Evolutionary conservation across 2,888 invertebrate species (phyloP), one percentile per base, ranked within the genome.

Genomic region (Drosophila formosana): DNA sequence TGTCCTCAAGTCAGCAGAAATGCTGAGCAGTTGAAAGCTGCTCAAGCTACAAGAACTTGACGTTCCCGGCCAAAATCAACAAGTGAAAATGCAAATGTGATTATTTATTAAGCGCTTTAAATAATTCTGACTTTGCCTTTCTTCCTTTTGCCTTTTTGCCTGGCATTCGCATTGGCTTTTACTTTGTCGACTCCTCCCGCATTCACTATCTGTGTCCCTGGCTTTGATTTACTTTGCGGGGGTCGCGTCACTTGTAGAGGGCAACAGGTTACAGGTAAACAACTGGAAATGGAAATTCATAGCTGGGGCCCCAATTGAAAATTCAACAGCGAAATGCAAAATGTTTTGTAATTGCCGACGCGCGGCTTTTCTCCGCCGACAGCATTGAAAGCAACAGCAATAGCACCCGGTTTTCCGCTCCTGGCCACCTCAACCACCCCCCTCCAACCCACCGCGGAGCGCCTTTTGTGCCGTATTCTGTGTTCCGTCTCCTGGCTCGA

Each of bases 11-110:
- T 76, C 80, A 76, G 80, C 78, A 75, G 45, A 71, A 65, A 66
- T 30, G 57, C 65, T 41, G 37, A 62, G 50, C 34, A 52, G 37
- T 39, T 28, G 37, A 41, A 63, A 28, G 28, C 28, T 5, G 28
- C 28, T 28, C 28, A 28, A 5, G 28, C 28, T 5, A 5, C 5
- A 28, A 28, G 3, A 28, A 28, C 53, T 63, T 47, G 34, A 47
- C 46, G 18, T 9, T 34, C 45, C 26, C 30, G 39, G 46, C 34
- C 57, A 80, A 72, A 86, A 88, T 89, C 88, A 88, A 88, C 90
- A 89, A 89, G 90, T 88, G 77, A 84, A 88, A 89, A 89, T 89
- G 88, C 81, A 89, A 87, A 89, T 88, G 89, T 84, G 80, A 87
- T 82, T 89, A 88, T 84, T 88, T 89, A 89, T 84, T 76, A 87